phyloP scores from a whole-genome alignment of 2,113 vertebrate species.

The Prunella fulvescens region DNA sequence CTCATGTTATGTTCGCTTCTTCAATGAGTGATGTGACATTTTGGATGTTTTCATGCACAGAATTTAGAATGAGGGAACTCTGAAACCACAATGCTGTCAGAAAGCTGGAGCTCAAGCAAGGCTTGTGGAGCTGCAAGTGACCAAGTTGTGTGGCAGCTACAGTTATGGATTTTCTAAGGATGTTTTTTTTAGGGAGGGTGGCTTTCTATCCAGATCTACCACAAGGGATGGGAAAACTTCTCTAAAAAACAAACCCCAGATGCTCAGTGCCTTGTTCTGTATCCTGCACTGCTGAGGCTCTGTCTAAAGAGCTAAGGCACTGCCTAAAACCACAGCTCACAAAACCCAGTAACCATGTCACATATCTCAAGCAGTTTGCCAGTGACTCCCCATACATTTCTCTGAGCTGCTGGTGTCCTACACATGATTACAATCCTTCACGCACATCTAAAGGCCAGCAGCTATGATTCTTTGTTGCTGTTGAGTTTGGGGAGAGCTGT shows the following conservation, averaged over 20 bases:
- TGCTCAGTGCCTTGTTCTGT: background rate
- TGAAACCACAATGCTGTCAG: background rate
- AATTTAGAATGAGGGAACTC: background rate
- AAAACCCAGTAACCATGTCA: background rate
- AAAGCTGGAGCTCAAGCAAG: background rate
- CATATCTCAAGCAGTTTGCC: background rate
- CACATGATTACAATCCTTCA: background rate
- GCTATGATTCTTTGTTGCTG: background rate
- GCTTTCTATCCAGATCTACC: background rate
- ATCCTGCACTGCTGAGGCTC: background rate
- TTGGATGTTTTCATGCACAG: background rate
- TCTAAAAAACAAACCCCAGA: background rate
- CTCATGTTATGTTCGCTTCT: background rate
- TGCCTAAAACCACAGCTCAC: background rate
- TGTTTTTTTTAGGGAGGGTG: rapidly evolving
- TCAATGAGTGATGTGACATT: background rate
- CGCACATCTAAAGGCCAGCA: background rate
- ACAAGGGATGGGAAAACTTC: background rate
- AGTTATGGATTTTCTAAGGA: background rate
- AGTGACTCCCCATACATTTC: background rate
- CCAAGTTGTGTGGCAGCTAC: background rate
- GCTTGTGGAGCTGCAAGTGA: background rate
- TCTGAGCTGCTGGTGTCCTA: background rate
- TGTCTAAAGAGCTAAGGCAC: background rate
- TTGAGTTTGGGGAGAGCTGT: background rate